Percentiles rank a stretch among this genome's conserved stretches.
phyloP scores from a whole-genome alignment of 2,797 vertebrate genomes.

The Rhinoraja longicauda region DNA sequence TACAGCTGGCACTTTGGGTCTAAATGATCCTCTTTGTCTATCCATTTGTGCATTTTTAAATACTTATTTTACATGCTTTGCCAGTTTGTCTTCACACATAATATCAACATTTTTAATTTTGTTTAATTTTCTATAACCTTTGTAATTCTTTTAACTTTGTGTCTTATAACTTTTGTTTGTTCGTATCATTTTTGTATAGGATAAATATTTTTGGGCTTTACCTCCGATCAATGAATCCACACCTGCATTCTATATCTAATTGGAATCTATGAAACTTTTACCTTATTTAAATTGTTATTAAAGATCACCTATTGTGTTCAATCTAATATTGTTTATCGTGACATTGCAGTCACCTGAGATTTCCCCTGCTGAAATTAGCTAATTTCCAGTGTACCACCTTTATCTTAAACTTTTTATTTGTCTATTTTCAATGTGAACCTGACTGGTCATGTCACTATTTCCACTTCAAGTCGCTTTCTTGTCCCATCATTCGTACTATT shows the following conservation, averaged over 20 bases:
- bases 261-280: neutral
- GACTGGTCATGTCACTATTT: neutral
- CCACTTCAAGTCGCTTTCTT: neutral
- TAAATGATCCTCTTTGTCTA: neutral
- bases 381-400: neutral
- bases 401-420: neutral
- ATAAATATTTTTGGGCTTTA: neutral
- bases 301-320: neutral
- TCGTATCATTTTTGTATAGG: neutral
- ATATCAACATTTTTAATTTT: neutral
- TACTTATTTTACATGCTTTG: neutral
- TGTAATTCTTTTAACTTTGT: neutral
- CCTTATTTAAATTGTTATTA: neutral
- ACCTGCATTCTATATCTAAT: neutral
- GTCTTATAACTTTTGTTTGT: neutral
- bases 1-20: neutral
- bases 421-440: neutral
- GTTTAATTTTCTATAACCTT: neutral
- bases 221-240: neutral
- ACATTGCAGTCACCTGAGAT: neutral
- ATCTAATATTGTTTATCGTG: neutral
- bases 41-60: neutral
- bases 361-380: neutral
- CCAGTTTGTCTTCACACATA: neutral
- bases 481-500: neutral